Conservation (phyloP, 2,113 vertebrate genomes). For the Tonatia bakeri region DNA sequence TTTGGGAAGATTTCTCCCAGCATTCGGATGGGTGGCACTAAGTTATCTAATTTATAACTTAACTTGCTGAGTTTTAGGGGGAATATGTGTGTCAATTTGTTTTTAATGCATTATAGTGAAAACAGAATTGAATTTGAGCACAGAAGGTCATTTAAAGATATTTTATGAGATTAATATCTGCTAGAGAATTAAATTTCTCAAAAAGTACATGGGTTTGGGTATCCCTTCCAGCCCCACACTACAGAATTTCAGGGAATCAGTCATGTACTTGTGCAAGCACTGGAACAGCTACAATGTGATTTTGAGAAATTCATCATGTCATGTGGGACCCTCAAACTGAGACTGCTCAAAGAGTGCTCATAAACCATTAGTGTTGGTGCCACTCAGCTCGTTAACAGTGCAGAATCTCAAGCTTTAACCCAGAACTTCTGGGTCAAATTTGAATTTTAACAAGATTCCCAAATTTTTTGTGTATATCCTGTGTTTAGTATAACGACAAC, state of each 20-base stretch:
- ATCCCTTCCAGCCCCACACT: background rate
- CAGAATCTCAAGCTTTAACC: background rate
- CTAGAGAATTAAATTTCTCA: background rate
- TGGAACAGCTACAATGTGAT: background rate
- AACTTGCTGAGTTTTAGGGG: background rate
- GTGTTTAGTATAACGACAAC: background rate
- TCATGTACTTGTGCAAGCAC: background rate
- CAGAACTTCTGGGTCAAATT: background rate
- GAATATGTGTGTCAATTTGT: background rate
- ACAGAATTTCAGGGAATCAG: background rate
- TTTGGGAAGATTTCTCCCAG: background rate
- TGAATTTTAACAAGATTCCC: background rate
- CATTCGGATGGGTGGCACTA: background rate
- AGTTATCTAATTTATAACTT: background rate
- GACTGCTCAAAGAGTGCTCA: background rate
- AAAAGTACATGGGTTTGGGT: background rate
- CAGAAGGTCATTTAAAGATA: background rate
- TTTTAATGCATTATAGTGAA: background rate
- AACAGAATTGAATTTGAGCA: background rate
- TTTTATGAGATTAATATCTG: background rate
- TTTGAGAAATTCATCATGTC: background rate
- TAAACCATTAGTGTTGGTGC: background rate
- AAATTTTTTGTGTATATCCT: background rate
- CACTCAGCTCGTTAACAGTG: background rate
- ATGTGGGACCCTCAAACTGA: background rate